Conservation (phyloP, 2,797 vertebrate genomes). For the Gymnocypris eckloni region DNA sequence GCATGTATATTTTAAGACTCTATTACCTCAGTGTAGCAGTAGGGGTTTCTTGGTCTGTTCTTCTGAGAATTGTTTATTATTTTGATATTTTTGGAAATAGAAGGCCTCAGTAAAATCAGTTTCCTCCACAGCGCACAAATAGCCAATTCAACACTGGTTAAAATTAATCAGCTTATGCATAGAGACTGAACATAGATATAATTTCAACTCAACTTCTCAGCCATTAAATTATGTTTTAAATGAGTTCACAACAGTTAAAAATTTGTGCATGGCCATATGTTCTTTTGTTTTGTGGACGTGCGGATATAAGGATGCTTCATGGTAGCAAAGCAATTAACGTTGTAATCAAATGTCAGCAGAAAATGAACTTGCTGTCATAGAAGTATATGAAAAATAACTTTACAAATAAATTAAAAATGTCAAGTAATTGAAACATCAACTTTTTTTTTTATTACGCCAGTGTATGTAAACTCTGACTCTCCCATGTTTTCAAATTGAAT, state of each 20-base stretch:
- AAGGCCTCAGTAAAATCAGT: not conserved
- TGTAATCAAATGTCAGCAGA: not conserved
- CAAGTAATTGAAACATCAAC: not conserved
- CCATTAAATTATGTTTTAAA: conserved; percentile 17
- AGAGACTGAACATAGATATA: conserved; percentile 20
- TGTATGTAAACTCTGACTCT: not conserved
- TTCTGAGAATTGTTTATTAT: not conserved
- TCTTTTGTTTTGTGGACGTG: not conserved
- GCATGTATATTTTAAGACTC: conserved; percentile 23
- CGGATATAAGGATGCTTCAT: not conserved
- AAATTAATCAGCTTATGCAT: conserved; percentile 34
- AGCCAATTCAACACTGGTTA: not conserved
- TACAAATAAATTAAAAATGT: not conserved
- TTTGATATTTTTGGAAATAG: not conserved
- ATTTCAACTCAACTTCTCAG: not conserved
- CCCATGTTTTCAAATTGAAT: not conserved
- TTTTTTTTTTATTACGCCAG: not conserved
- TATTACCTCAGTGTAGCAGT: not conserved
- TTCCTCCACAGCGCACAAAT: conserved; percentile 16
- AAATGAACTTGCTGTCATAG: not conserved
- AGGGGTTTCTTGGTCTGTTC: not conserved
- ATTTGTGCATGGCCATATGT: not conserved
- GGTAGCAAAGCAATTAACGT: not conserved
- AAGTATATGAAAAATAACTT: not conserved
- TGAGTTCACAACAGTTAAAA: not conserved